phyloP scores from a whole-genome alignment of 53 echinoderm and acorn worm genomes.

The Holothuria leucospilota region DNA sequence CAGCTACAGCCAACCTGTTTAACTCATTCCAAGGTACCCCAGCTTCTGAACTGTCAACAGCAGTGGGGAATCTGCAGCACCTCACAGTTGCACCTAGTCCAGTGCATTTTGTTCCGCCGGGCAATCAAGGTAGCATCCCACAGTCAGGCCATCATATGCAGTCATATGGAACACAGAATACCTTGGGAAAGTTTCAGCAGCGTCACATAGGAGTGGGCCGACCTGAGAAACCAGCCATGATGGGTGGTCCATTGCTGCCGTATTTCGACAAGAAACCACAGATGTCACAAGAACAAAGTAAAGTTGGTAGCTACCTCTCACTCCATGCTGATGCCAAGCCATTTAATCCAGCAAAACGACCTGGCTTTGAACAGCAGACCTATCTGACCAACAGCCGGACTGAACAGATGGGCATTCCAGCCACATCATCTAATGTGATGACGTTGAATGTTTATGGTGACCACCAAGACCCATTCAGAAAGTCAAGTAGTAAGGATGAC shows the following conservation, averaged over 20 bases:
- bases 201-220: slow-evolving; percentile 36
- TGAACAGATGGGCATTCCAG: slow-evolving; percentile 29
- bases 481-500: background rate
- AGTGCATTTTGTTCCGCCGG: slow-evolving; percentile 32
- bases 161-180: slow-evolving; percentile 35
- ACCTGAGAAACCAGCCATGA: slow-evolving; percentile 5
- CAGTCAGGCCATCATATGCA: slow-evolving; percentile 33
- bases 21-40: slow-evolving; percentile 65
- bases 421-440: slow-evolving; percentile 7
- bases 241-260: background rate
- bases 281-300: background rate
- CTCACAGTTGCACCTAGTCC: slow-evolving; percentile 18
- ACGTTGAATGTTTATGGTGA: background rate
- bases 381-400: slow-evolving; percentile 6
- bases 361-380: slow-evolving; percentile 47
- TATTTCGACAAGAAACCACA: slow-evolving; percentile 39
- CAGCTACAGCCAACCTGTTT: slow-evolving; percentile 69
- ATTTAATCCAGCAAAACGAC: slow-evolving; percentile 76
- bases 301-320: slow-evolving; percentile 73
- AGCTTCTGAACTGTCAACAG: slow-evolving; percentile 54
- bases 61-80: slow-evolving; percentile 43
- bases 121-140: slow-evolving; percentile 36
- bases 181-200: slow-evolving; percentile 32
- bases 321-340: slow-evolving; percentile 98
- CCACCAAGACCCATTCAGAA: slow-evolving; percentile 26